Percentiles rank a stretch among this genome's conserved stretches.
Conservation (phyloP, 1,140 invertebrate species). For the Microvelia longipes region DNA sequence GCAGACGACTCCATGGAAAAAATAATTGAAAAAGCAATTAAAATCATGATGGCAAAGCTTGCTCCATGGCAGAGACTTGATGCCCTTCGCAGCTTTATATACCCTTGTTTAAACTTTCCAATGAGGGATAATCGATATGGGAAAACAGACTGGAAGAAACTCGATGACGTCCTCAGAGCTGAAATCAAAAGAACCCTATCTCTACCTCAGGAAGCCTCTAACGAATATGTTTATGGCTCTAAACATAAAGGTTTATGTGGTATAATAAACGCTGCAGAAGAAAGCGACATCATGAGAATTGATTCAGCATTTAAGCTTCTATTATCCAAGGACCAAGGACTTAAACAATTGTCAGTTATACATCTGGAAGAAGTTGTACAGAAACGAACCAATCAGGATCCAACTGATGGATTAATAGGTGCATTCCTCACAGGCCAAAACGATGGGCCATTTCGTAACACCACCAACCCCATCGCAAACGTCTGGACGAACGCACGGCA, state of each 20-base stretch:
- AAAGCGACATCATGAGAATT: neutral
- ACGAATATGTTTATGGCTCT: conserved; percentile 2
- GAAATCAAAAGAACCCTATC: neutral
- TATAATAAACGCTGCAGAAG: conserved; percentile 1
- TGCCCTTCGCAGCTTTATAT: conserved; percentile 25
- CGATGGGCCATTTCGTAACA: neutral
- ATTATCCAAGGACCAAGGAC: neutral
- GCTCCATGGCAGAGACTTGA: conserved; percentile 31
- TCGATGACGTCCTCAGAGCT: conserved; percentile 1
- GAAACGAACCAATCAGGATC: neutral
- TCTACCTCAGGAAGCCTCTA: neutral
- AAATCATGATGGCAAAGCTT: conserved; percentile 20
- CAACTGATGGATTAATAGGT: neutral
- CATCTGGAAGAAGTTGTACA: neutral
- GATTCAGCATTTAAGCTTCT: conserved; percentile 1
- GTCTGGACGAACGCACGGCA: neutral
- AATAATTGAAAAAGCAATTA: neutral
- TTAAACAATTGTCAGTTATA: neutral
- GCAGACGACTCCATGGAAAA: conserved; percentile 15
- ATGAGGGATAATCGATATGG: conserved; percentile 18
- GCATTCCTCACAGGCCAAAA: neutral
- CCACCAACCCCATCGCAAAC: neutral
- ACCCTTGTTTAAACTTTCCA: conserved; percentile 25
- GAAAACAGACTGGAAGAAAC: conserved; percentile 15
- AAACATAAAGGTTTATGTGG: neutral